These are phyloP conservation scores for Echinops telfairi DNA, from an alignment of 2,113 vertebrate genomes.

Conservation along the genomic window DNA sequence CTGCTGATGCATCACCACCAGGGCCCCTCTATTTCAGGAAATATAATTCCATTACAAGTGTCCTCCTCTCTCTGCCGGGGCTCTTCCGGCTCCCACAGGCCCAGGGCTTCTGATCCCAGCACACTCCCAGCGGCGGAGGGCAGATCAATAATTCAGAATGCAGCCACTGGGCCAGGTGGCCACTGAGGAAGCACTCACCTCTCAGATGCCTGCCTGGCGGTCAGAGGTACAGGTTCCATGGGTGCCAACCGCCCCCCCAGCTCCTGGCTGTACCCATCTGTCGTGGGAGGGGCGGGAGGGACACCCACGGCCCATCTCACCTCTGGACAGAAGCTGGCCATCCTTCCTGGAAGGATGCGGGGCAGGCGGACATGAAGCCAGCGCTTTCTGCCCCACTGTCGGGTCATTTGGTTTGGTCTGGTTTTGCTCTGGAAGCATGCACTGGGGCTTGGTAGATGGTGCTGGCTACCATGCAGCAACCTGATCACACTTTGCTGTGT, in stretches of 20 bases:
- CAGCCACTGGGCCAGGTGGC: accelerated
- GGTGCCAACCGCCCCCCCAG: not conserved
- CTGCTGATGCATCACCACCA: not conserved
- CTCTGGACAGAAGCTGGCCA: accelerated
- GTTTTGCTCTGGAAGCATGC: too few relatives aligned
- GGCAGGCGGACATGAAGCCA: accelerated
- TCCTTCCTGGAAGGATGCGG: accelerated
- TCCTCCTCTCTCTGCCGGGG: conserved; percentile 22
- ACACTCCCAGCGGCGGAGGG: accelerated
- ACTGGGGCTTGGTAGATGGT: too few relatives aligned
- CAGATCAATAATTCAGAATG: not conserved
- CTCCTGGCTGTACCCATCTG: not conserved
- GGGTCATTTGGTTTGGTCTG: too few relatives aligned
- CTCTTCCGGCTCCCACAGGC: not conserved
- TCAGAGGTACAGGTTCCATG: accelerated
- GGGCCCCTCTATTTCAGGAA: not conserved
- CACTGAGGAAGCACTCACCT: accelerated
- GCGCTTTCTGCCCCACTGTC: accelerated
- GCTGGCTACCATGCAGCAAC: too few relatives aligned
- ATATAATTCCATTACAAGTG: not conserved
- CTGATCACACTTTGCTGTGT: too few relatives aligned
- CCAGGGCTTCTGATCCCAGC: not conserved
- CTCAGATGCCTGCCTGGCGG: not conserved
- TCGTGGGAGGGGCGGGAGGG: not conserved
- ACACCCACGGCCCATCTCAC: accelerated